Base-by-base conservation (phyloP, 2,797 vertebrate genomes). In the Semotilus atromaculatus region DNA sequence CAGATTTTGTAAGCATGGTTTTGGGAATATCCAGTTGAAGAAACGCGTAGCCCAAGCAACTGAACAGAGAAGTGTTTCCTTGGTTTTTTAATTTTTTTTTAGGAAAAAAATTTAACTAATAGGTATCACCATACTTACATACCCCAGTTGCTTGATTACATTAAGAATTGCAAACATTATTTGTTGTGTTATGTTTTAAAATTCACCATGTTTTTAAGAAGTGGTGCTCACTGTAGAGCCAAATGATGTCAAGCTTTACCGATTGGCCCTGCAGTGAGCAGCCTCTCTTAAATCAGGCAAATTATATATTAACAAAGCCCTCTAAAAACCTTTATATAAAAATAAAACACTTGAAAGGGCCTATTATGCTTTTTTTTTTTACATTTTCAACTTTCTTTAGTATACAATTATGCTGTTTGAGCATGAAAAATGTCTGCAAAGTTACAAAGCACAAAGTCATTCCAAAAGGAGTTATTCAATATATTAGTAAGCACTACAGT, bases 11-110 rank as follows among this genome's bases (percentile, higher is more conserved):
- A 45, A 34, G 67, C 51, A 60, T 18, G 10, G 67, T 43, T 81
- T 81, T 58, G 67, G 67, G 51, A 72, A 72, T 81, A 81, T 55
- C 67, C 67, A 71, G 64, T 80, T 13, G 64, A 48, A 72, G 51
- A 58, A 81, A 71, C 9, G 38, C 36, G 72, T 36, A 40, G 18
- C 36, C 13, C 80, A 60, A 11, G 16, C 34, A 82, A 36, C 26
- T 71, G 53, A 82, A 43, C 62, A 51, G 43, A 43, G n/a, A 29
- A 34, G 67, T 55, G 10, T 81, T 58, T 81, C 64, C 23, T 53
- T 26, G 4, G n/a, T 9, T 40, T 45, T 72, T 1, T 13, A 6
- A 31, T 1, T 31, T 31, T 1, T 31, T 83, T 19, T 19, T 13
- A 38, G 51, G 7, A 19, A 29, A 29, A 13, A 62, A 29, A 29